These are phyloP conservation scores for Elegia similella DNA, from an alignment of 2,888 invertebrate genomes.

Conservation along the genomic window DNA sequence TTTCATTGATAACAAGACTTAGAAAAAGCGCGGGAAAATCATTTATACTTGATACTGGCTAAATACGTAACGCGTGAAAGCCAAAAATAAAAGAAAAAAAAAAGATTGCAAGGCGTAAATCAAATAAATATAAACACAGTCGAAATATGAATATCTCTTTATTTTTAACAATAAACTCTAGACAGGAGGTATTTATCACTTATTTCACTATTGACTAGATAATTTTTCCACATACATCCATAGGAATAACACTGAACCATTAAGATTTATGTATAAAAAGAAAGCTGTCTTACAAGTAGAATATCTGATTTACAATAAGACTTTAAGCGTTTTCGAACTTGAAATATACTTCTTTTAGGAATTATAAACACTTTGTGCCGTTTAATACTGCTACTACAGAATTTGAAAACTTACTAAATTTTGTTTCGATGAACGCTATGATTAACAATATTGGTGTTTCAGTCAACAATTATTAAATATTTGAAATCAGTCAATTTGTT, in stretches of 20 bases:
- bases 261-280: conserved; percentile 28
- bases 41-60: too few species aligned
- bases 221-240: conserved; percentile 47
- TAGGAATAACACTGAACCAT: conserved; percentile 43
- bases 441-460: conserved; percentile 3
- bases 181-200: conserved; percentile 74
- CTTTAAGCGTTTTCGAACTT: conserved; percentile 35
- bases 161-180: conserved; percentile 77
- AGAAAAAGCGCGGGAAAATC: too few species aligned
- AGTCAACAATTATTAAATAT: not conserved
- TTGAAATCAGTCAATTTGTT: not conserved
- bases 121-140: conserved; percentile 38
- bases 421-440: not conserved
- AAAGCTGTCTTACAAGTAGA: conserved; percentile 26
- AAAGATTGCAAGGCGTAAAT: too few species aligned
- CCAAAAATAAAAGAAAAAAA: too few species aligned
- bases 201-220: conserved; percentile 49
- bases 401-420: conserved; percentile 29
- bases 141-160: conserved; percentile 77
- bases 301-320: conserved; percentile 38
- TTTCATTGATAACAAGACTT: too few species aligned
- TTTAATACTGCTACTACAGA: conserved; percentile 18
- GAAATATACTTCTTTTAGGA: conserved; percentile 14
- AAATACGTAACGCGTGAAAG: too few species aligned
- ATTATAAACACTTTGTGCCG: conserved; percentile 3